A percentile compares a stretch with the other conserved stretches of the same genome.
Evolutionary conservation across 2,113 vertebrate species (phyloP).

Genomic region (Carollia perspicillata): DNA sequence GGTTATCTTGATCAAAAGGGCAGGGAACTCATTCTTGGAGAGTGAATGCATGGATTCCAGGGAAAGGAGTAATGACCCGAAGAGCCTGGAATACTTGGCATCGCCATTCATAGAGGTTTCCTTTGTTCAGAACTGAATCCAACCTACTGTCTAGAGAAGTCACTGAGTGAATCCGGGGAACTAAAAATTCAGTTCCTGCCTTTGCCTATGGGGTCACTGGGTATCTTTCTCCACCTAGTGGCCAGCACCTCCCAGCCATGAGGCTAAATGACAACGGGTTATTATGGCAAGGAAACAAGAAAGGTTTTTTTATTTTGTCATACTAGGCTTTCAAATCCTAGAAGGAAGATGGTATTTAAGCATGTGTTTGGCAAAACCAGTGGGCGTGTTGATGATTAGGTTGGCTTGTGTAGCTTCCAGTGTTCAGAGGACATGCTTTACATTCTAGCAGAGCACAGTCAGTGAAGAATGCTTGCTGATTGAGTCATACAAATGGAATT

Average conservation of each 20-base stretch:
- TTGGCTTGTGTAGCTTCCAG: neutral
- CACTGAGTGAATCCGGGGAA: neutral
- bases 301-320: slow-evolving; percentile 28
- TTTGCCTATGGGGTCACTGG: slow-evolving; percentile 39
- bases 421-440: slow-evolving; percentile 29
- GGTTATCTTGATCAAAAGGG: slow-evolving; percentile 53
- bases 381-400: slow-evolving; percentile 18
- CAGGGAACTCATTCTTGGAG: slow-evolving; percentile 51
- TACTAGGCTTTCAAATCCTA: neutral
- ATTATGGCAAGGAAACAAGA: neutral
- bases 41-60: slow-evolving; percentile 55
- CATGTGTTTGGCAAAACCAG: slow-evolving; percentile 28
- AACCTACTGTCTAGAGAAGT: slow-evolving; percentile 30
- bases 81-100: slow-evolving; percentile 16
- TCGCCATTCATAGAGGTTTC: slow-evolving; percentile 14
- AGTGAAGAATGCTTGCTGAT: neutral
- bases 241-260: slow-evolving; percentile 45
- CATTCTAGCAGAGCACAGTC: neutral
- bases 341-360: slow-evolving; percentile 41
- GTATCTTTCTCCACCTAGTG: slow-evolving; percentile 82
- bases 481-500: neutral
- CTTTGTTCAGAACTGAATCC: slow-evolving; percentile 50
- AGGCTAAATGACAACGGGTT: neutral
- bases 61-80: slow-evolving; percentile 15
- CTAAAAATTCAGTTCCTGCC: neutral